Evolutionary conservation across 2,888 invertebrate species (phyloP), one percentile per base, ranked within the genome.

Genomic region (Drosophila putrida): DNA sequence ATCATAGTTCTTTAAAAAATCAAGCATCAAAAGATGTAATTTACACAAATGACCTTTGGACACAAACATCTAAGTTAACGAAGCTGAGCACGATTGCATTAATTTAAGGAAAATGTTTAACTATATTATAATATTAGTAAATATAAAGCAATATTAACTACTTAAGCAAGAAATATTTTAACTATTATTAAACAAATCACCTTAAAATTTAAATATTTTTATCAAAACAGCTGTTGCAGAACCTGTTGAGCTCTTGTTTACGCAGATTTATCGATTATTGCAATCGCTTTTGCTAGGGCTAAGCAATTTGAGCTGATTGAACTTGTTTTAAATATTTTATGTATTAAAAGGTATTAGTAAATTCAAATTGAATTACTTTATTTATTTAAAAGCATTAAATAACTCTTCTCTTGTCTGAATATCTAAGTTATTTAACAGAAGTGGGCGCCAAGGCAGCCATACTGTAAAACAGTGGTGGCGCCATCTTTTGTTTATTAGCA

Each of bases 41-140:
- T 49, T 49, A 35, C 35, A 75, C 6, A 33, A 65, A 25, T 65
- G 84, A 84, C 80, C 84, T 87, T 87, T 84, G 84, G 70, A 80
- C 83, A 5, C 25, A 4, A 20, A 20, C 20, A 2, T 25, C 10
- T 41, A 54, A 15, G 20, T 11, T 31, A 6, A 13, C n/a, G 9
- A 33, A 15, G 6, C 10, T 28, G n/a, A 5, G 13, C 10, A 11
- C 8, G 6, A n/a, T 8, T n/a, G 8, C 0, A 2, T n/a, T 10
- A n/a, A 44, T 20, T 49, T 33, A 11, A 10, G 11, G 11, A 0
- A 35, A 20, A 11, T 6, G n/a, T 9, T 13, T 3, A 6, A 35
- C 6, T 4, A 49, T 33, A 9, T 35, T 15, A 1, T 4, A 10
- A 36, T 15, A 6, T n/a, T 36, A 10, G 6, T 46, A 6, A 43